Evolutionary conservation across 2,113 vertebrate species (phyloP).

Genomic region (Neogobius melanostomus): DNA sequence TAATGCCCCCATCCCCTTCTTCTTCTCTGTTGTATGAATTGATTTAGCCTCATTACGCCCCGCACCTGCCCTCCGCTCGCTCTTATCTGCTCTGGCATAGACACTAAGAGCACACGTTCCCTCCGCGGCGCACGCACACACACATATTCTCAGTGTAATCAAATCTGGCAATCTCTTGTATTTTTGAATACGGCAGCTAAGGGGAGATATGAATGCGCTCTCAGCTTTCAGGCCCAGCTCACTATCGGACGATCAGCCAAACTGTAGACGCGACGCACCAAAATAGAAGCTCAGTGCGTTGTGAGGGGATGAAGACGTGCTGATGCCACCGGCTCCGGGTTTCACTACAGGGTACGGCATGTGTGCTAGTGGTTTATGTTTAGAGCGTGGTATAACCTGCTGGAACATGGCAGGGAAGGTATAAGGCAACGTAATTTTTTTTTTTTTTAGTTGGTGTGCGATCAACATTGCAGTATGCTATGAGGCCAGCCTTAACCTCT

Average conservation of each 20-base stretch:
- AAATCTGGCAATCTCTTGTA: constrained; percentile 61
- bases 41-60: constrained; percentile 68
- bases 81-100: constrained; percentile 40
- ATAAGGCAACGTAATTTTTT: background rate
- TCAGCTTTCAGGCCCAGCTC: constrained; percentile 51
- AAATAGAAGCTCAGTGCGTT: constrained; percentile 54
- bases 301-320: constrained; percentile 31
- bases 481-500: too few species aligned
- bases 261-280: constrained; percentile 36
- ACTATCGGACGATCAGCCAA: constrained; percentile 52
- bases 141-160: constrained; percentile 54
- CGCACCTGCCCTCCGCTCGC: constrained; percentile 62
- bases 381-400: background rate
- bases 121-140: constrained; percentile 15
- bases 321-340: constrained; percentile 9
- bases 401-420: background rate
- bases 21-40: constrained; percentile 53
- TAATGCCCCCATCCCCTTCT: constrained; percentile 15
- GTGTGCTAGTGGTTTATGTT: constrained; percentile 1
- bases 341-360: constrained; percentile 9
- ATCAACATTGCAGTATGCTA: too few species aligned
- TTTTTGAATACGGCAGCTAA: constrained; percentile 58
- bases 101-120: constrained; percentile 22
- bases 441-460: too few species aligned
- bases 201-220: constrained; percentile 45